These are phyloP conservation scores for Arremon brunneinucha DNA, from an alignment of 2,797 vertebrate genomes.

Conservation along the genomic window DNA sequence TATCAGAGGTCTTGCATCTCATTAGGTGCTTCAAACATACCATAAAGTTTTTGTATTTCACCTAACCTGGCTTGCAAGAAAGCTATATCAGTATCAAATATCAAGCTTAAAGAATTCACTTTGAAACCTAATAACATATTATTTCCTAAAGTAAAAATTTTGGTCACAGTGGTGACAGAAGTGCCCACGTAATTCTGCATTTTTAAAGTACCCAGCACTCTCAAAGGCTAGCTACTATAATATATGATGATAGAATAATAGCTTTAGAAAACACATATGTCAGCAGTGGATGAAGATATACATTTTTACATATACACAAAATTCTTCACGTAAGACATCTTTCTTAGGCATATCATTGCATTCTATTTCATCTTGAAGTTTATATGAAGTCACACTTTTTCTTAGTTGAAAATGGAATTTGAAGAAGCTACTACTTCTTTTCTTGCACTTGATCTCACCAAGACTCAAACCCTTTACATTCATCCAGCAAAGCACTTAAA, in stretches of 20 bases:
- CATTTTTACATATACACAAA: not conserved
- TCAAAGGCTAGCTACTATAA: not conserved
- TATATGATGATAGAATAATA: not conserved
- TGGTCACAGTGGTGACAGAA: constrained; percentile 57
- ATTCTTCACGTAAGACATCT: not conserved
- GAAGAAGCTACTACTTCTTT: not conserved
- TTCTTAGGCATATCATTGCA: not conserved
- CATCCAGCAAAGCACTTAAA: not conserved
- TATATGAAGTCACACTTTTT: not conserved
- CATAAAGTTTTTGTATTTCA: constrained; percentile 71
- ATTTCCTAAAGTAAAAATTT: constrained; percentile 76
- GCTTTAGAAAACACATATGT: not conserved
- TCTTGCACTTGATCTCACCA: not conserved
- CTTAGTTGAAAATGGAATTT: not conserved
- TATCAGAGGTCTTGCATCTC: constrained; percentile 70
- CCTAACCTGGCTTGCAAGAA: constrained; percentile 73
- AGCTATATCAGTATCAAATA: constrained; percentile 32
- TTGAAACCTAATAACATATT: constrained; percentile 79
- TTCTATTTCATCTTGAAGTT: not conserved
- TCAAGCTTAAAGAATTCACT: constrained; percentile 75
- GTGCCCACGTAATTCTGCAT: not conserved
- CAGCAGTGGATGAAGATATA: not conserved
- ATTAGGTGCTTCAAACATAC: constrained; percentile 81
- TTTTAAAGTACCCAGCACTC: not conserved
- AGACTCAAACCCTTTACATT: not conserved